Evolutionary conservation across 1,140 invertebrate genomes (phyloP), one percentile per base, ranked within the genome.

Genomic region (Drosophila dunni): DNA sequence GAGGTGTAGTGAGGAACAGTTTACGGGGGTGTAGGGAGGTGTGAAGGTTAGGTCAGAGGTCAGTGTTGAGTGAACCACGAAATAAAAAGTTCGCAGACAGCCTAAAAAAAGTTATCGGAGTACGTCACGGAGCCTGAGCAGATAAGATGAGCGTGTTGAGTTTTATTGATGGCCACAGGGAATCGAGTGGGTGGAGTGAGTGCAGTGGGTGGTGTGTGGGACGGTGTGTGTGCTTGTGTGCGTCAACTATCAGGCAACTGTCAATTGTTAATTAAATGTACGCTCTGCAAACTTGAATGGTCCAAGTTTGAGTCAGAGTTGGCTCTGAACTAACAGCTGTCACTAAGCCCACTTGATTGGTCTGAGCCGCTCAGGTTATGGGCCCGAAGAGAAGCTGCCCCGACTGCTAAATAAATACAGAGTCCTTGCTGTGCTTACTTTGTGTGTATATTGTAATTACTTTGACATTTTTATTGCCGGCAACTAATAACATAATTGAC

Each of bases 181-280:
- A 24, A 38, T 38, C 36, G 36, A 40, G 38, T 40, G 9, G 10
- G 38, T 24, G 1, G 24, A 24, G 24, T 24, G 24, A 1, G 38
- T 40, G 38, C 8, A 10, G 46, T n/a, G 46, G 24, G 24, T 45
- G 42, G 42, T 44, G 40, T 10, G 40, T 15, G 13, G 42, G 3
- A 13, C 24, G 11, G 4, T 51, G 50, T 6, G 45, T 3, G 24
- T 29, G 24, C 24, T 29, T 51, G 62, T 71, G 81, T 64, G 48
- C 57, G 80, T 54, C 75, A 78, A 78, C 75, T 86, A 83, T 86
- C 82, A 75, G 36, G 51, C 83, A 46, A 70, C 68, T 86, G 83
- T 79, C 83, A 83, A 86, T 83, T 83, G 76, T 79, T 86, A 88
- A 86, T 86, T 86, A 86, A 86, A 83, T 88, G 53, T 75, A 54